Conservation (phyloP, 2,888 invertebrate species). For the Pandemis corylana region DNA sequence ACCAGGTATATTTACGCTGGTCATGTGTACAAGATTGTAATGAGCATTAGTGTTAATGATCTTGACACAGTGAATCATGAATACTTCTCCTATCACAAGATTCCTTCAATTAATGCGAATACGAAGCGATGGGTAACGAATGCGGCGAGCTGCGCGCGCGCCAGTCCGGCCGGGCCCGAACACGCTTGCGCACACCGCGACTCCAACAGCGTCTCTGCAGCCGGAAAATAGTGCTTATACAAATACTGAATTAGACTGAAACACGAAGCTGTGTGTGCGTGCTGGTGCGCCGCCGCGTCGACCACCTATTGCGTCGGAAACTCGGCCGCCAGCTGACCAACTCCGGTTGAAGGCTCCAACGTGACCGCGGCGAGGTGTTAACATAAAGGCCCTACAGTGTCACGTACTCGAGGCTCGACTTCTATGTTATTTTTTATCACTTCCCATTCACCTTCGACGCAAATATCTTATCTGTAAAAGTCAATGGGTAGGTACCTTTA, state of each 20-base stretch:
- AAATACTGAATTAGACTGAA: slow-evolving; percentile 61
- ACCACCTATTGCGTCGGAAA: neutral
- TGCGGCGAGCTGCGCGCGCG: slow-evolving; percentile 55
- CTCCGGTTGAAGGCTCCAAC: slow-evolving; percentile 70
- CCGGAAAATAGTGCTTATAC: slow-evolving; percentile 59
- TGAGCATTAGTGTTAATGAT: slow-evolving; percentile 59
- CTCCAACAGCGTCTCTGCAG: slow-evolving; percentile 18
- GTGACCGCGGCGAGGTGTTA: slow-evolving; percentile 70
- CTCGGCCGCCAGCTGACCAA: slow-evolving; percentile 28
- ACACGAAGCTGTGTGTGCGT: slow-evolving; percentile 47
- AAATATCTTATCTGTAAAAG: slow-evolving; percentile 74
- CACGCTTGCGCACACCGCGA: slow-evolving; percentile 53
- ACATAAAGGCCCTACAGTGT: slow-evolving; percentile 69
- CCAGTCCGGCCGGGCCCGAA: slow-evolving; percentile 64
- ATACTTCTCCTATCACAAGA: slow-evolving; percentile 52
- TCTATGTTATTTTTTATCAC: slow-evolving; percentile 71
- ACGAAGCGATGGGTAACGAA: slow-evolving; percentile 53
- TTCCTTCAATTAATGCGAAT: slow-evolving; percentile 69
- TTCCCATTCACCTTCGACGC: slow-evolving; percentile 69
- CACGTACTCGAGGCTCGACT: slow-evolving; percentile 69
- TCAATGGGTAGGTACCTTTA: slow-evolving; percentile 51
- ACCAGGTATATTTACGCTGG: slow-evolving; percentile 3
- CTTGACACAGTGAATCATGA: slow-evolving; percentile 52
- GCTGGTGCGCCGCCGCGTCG: slow-evolving; percentile 48
- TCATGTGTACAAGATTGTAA: slow-evolving; percentile 44